Percentiles rank a stretch among this genome's conserved stretches.
These are phyloP conservation scores for Gryllus longicercus DNA, from an alignment of 2,888 invertebrate genomes.

Conservation along the genomic window DNA sequence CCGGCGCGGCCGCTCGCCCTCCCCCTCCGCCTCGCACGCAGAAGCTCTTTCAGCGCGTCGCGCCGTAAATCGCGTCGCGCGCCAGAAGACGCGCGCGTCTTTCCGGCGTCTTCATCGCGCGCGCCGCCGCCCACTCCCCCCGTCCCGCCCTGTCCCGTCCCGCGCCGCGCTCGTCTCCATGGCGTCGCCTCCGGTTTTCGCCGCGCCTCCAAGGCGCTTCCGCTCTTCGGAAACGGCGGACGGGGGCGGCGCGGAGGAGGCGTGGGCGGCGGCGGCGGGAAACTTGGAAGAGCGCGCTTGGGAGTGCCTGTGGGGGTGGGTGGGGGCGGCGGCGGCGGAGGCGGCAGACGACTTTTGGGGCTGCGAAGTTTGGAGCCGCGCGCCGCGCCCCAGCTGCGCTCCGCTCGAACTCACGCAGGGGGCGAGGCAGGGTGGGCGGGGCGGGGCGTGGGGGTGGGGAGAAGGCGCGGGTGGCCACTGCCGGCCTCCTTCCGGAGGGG, in stretches of 20 bases:
- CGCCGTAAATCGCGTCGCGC: background rate
- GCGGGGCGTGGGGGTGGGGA: too few relatives aligned
- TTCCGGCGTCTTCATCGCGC: background rate
- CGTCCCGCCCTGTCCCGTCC: too few relatives aligned
- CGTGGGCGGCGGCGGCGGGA: background rate
- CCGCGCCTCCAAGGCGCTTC: background rate
- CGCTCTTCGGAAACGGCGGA: background rate
- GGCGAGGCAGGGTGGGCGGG: too few relatives aligned
- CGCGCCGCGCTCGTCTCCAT: background rate
- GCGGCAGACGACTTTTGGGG: too few relatives aligned
- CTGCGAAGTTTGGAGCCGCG: too few relatives aligned
- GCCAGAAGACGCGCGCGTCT: constrained; percentile 11
- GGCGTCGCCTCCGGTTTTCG: background rate
- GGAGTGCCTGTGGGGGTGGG: too few relatives aligned
- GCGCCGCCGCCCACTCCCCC: background rate
- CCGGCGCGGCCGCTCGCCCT: background rate
- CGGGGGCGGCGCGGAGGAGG: background rate
- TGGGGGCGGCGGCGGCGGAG: too few relatives aligned
- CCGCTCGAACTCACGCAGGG: too few relatives aligned
- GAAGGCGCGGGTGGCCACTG: too few relatives aligned
- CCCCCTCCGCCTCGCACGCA: background rate
- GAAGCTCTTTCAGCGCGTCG: background rate
- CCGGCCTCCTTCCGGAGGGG: too few relatives aligned
- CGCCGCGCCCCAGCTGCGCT: too few relatives aligned
- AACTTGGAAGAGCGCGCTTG: background rate